A percentile compares a stretch with the other conserved stretches of the same genome.
Evolutionary conservation across 2,888 invertebrate species (phyloP).

Genomic region (Parasteatoda lunata): DNA sequence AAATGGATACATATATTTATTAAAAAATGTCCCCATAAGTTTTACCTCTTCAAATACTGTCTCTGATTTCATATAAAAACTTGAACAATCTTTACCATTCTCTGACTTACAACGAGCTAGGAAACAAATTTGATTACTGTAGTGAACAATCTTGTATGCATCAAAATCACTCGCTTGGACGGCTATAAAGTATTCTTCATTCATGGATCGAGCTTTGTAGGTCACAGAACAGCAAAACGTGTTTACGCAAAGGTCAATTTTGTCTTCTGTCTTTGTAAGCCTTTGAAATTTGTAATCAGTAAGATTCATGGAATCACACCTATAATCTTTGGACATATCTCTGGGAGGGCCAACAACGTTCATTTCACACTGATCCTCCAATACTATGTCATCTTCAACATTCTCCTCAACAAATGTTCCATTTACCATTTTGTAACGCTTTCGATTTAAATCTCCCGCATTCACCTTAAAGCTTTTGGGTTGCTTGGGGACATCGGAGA

Average conservation of each 20-base stretch:
- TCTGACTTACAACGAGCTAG: conserved; percentile 24
- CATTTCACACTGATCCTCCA: not conserved
- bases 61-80: conserved; percentile 7
- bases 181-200: conserved; percentile 41
- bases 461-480: not conserved
- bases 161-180: not conserved
- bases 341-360: not conserved
- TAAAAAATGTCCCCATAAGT: conserved; percentile 33
- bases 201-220: conserved; percentile 47
- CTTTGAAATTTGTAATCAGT: conserved; percentile 16
- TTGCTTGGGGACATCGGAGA: not conserved
- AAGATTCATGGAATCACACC: not conserved
- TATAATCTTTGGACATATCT: not conserved
- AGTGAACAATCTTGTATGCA: not conserved
- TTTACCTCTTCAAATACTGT: conserved; percentile 32
- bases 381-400: not conserved
- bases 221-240: conserved; percentile 64
- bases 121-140: conserved; percentile 23
- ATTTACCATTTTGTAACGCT: not conserved
- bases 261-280: conserved; percentile 15
- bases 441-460: not conserved
- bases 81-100: conserved; percentile 4
- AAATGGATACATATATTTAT: conserved; percentile 40
- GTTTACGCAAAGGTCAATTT: conserved; percentile 41
- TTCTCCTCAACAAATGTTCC: not conserved